Evolutionary conservation across 1,140 invertebrate genomes (phyloP).

Genomic region (Sitophilus oryzae): DNA sequence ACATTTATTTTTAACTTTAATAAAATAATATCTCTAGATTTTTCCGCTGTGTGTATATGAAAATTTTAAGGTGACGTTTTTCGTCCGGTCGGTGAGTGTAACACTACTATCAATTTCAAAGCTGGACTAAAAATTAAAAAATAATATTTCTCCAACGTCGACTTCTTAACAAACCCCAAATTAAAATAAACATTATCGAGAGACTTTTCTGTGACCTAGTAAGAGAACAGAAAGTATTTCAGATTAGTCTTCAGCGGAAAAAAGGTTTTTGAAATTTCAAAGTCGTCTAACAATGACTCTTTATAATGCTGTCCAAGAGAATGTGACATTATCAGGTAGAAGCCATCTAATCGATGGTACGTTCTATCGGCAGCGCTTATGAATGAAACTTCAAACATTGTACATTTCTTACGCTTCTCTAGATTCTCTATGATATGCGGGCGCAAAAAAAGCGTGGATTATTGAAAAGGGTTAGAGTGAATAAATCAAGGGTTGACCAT

Average conservation of each 20-base stretch:
- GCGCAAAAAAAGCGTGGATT: constrained; percentile 11
- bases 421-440: background rate
- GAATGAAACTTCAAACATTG: background rate
- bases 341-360: background rate
- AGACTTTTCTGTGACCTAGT: background rate
- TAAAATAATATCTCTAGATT: too few relatives aligned
- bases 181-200: background rate
- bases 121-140: background rate
- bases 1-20: too few relatives aligned
- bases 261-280: constrained; percentile 1
- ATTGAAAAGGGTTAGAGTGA: constrained; percentile 19
- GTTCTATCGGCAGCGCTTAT: background rate
- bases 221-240: background rate
- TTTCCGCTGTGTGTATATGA: too few relatives aligned
- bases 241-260: constrained; percentile 1
- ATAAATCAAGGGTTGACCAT: constrained; percentile 22
- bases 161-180: background rate
- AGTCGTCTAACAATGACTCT: background rate
- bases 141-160: background rate
- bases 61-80: too few relatives aligned
- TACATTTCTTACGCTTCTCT: constrained; percentile 5
- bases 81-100: too few relatives aligned
- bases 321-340: background rate
- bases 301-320: background rate
- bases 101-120: background rate